Base-by-base conservation (phyloP, 2,797 vertebrate genomes). In the Spinibarbus caldwelli region DNA sequence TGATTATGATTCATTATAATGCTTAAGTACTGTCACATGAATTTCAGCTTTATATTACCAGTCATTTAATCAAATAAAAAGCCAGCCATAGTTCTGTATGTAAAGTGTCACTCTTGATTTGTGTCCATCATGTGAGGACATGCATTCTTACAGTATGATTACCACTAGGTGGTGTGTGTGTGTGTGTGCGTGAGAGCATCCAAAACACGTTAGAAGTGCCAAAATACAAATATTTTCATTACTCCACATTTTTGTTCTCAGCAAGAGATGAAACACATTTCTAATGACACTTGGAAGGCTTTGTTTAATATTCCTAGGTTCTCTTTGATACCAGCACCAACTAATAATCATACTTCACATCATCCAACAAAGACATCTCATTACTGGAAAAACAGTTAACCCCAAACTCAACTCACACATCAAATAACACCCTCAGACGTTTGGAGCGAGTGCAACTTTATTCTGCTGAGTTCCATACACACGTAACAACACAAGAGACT, bases 361-460 rank as follows among this genome's bases (percentile, higher is more conserved):
- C 62, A 81, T 81, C 52, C 82, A 77, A 87, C 75, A 62, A 87
- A 85, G 77, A 47, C 73, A 70, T 62, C 47, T 66, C 23, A 38
- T 83, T 15, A 67, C 9, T 77, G 76, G 26, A 81, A 78, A 88
- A 81, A 31, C 12, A 19, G 68, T 23, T 43, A 41, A 78, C 34
- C 77, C 21, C 68, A 12, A 49, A 80, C 34, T 77, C 49, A 49
- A 57, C 64, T 86, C 67, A 17, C 23, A 57, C 36, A 45, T 41
- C 70, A 77, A 77, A 83, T 45, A 82, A 86, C n/a, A 84, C 73
- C 34, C 80, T 54, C 81, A 57, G 36, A 85, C 41, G 62, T 72
- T 77, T 80, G 41, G 72, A 78, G 83, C 88, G 85, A 85, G 86
- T 86, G 85, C 73, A 81, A 71, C 82, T 87, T 90, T 90, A 87